Evolutionary conservation across 2,888 invertebrate genomes (phyloP), one percentile per base, ranked within the genome.

Genomic region (Hemaris fuciformis): DNA sequence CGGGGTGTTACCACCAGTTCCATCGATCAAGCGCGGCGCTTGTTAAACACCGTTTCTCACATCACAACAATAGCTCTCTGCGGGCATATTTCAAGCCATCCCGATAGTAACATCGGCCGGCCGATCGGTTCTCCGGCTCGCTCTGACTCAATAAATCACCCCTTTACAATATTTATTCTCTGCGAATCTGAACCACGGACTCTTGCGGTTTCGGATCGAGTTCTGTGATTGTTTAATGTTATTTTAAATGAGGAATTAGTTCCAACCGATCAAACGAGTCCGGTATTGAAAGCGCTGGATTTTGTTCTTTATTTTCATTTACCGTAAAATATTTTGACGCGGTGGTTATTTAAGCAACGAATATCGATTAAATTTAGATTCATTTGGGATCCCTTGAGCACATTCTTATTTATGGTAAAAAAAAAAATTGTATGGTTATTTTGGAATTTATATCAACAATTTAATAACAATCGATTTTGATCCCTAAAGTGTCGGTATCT

Each of bases 21-120:
- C 88, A 90, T 90, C 89, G 88, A 88, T 83, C 81, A 84, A 83
- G 73, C 73, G 70, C 79, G 83, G 84, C 82, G 89, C 89, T 90
- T 90, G 90, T 90, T 90, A 90, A 87, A 89, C 89, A 89, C 89
- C 84, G 89, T 90, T 90, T 90, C 90, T 89, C 90, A 89, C 90
- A 89, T 89, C 88, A 85, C 89, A 88, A 89, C 91, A 90, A 90
- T 90, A 84, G 90, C 85, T 81, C 81, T 84, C 82, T 81, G 85
- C 85, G 80, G 87, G 91, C 89, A 91, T 91, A 91, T 90, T 91
- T 91, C 91, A 91, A 88, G 82, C 83, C 85, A 84, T 85, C 85
- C 87, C 84, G 89, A 88, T 91, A 87, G 85, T 77, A 84, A 85
- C 89, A 89, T 88, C 88, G 89, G 81, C 77, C 78, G 77, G 78